phyloP scores from a whole-genome alignment of 2,797 vertebrate species.

The Lutjanus argentimaculatus region DNA sequence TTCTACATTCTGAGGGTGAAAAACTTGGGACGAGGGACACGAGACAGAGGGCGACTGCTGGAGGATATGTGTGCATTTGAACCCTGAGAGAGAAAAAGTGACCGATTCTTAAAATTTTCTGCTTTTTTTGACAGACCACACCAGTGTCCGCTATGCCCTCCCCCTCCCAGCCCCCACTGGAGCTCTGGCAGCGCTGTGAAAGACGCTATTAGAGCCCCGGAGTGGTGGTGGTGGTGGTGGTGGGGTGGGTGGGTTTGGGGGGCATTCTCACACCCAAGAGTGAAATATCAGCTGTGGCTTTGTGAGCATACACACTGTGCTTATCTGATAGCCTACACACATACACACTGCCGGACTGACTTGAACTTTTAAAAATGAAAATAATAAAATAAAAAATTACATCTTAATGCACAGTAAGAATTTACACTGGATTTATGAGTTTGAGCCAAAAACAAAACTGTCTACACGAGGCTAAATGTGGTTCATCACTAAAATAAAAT shows the following conservation, averaged over 20 bases:
- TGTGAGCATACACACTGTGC: slow-evolving; percentile 71
- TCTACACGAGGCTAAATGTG: slow-evolving; percentile 47
- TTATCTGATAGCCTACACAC: slow-evolving; percentile 58
- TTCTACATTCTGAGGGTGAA: slow-evolving; percentile 68
- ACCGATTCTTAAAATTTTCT: slow-evolving; percentile 77
- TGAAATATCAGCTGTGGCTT: slow-evolving; percentile 74
- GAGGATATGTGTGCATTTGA: slow-evolving; percentile 87
- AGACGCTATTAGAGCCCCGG: slow-evolving; percentile 61
- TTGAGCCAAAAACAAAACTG: slow-evolving; percentile 16
- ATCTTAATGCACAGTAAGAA: slow-evolving; percentile 40
- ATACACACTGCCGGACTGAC: slow-evolving; percentile 47
- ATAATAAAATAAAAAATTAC: neutral
- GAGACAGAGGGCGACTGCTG: slow-evolving; percentile 76
- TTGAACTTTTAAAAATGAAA: slow-evolving; percentile 10
- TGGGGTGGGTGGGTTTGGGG: slow-evolving; percentile 2
- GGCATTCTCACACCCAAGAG: slow-evolving; percentile 72
- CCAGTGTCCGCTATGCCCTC: slow-evolving; percentile 57
- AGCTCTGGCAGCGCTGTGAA: slow-evolving; percentile 46
- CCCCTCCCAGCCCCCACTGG: slow-evolving; percentile 25
- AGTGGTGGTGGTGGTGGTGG: slow-evolving; percentile 7
- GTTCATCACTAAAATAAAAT: slow-evolving; percentile 47
- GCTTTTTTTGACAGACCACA: slow-evolving; percentile 71
- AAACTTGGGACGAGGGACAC: slow-evolving; percentile 61
- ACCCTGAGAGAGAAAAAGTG: slow-evolving; percentile 90
- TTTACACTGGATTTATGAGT: slow-evolving; percentile 38